Evolutionary conservation across 2,113 vertebrate genomes (phyloP).

Genomic region (Paralichthys olivaceus): DNA sequence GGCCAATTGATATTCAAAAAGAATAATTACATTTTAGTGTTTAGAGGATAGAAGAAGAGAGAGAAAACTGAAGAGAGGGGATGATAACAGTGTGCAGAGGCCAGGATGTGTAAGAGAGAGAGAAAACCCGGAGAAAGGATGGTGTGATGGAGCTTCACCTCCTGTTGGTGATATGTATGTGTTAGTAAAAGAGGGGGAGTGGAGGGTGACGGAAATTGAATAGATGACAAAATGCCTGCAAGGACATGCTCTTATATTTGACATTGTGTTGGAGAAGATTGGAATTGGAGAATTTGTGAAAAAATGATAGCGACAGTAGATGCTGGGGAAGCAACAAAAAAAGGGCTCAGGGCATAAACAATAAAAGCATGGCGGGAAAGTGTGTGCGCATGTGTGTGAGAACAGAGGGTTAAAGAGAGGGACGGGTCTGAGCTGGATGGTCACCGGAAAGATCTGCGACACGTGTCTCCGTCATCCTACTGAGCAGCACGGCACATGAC

Average conservation of each 20-base stretch:
- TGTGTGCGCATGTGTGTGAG: background rate
- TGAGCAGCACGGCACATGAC: constrained; percentile 55
- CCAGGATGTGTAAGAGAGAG: background rate
- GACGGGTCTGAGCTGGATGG: constrained; percentile 28
- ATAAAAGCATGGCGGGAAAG: constrained; percentile 13
- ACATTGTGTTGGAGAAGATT: background rate
- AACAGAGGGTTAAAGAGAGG: constrained; percentile 2
- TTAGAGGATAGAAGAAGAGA: background rate
- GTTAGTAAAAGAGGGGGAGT: constrained; percentile 16
- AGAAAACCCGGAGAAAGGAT: constrained; percentile 1
- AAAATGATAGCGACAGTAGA: background rate
- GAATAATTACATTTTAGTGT: constrained; percentile 26
- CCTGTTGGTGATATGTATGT: constrained; percentile 29
- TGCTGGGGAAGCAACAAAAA: constrained; percentile 20
- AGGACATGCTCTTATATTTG: background rate
- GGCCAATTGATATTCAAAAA: constrained; percentile 4
- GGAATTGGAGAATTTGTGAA: background rate
- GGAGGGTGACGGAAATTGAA: constrained; percentile 33
- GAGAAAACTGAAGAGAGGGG: background rate
- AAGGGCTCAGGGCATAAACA: constrained; percentile 23
- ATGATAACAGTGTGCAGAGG: constrained; percentile 7
- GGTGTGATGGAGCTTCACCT: background rate
- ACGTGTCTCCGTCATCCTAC: constrained; percentile 55
- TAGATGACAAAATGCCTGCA: constrained; percentile 28
- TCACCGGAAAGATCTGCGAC: constrained; percentile 43